A percentile compares a stretch with the other conserved stretches of the same genome.
phyloP scores from a whole-genome alignment of 2,113 vertebrate genomes.

The Phalacrocorax carbo region DNA sequence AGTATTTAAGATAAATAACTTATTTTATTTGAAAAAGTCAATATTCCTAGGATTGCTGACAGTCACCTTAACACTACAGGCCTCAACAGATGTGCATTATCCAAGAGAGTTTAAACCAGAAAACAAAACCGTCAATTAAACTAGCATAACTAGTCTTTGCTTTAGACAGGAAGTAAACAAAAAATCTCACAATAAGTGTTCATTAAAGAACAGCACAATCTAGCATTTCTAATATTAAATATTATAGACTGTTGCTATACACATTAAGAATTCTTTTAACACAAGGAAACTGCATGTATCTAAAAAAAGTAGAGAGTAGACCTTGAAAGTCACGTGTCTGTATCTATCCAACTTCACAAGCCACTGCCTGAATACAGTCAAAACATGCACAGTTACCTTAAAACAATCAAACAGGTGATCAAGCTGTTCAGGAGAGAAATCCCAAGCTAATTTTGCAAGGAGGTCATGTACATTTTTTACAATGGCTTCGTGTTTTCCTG shows the following conservation, averaged over 20 bases:
- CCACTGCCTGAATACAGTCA: not conserved
- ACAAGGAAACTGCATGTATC: not conserved
- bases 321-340: not conserved
- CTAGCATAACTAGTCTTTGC: not conserved
- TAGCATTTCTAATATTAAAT: not conserved
- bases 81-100: not conserved
- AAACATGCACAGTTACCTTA: conserved; percentile 80
- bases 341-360: not conserved
- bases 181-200: not conserved
- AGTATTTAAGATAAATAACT: not conserved
- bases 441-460: conserved; percentile 97
- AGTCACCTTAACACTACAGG: not conserved
- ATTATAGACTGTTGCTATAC: not conserved
- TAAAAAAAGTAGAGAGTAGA: not conserved
- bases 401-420: conserved; percentile 99
- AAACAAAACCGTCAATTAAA: not conserved
- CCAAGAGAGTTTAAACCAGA: not conserved
- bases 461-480: conserved; percentile 99
- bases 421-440: conserved; percentile 98
- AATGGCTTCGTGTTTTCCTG: conserved; percentile 98
- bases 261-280: not conserved
- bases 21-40: not conserved
- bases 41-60: not conserved
- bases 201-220: not conserved
- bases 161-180: not conserved